Evolutionary conservation across 2,888 invertebrate species (phyloP).

Genomic region (Parnassius apollo): DNA sequence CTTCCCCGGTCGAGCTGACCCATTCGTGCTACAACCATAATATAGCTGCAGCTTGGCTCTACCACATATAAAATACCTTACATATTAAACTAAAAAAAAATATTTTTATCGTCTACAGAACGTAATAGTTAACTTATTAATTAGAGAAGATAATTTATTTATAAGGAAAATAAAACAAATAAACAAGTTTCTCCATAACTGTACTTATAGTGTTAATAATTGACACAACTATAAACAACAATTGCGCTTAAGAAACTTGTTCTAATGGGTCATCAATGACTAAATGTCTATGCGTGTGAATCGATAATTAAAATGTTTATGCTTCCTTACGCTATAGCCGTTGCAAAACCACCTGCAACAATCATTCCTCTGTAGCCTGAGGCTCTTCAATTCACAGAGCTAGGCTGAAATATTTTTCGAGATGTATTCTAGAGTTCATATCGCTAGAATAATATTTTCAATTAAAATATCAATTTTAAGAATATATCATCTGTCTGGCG

Average conservation of each 20-base stretch:
- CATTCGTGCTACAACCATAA: too few relatives aligned
- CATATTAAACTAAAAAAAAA: too few relatives aligned
- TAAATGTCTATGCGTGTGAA: constrained; percentile 1
- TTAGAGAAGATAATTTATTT: too few relatives aligned
- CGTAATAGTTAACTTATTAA: too few relatives aligned
- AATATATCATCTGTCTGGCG: too few relatives aligned
- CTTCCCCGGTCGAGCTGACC: too few relatives aligned
- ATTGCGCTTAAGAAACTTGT: constrained; percentile 4
- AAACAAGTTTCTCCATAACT: too few relatives aligned
- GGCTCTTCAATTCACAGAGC: constrained; percentile 9
- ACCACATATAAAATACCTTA: too few relatives aligned
- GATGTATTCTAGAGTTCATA: not conserved
- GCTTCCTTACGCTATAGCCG: not conserved
- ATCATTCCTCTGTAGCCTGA: constrained; percentile 2
- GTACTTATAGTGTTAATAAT: not conserved
- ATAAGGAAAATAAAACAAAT: too few relatives aligned
- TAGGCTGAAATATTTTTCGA: not conserved
- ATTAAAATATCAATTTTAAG: too few relatives aligned
- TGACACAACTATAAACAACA: constrained; percentile 8
- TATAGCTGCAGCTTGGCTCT: too few relatives aligned
- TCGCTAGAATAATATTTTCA: not conserved
- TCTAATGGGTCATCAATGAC: not conserved
- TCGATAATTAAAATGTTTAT: constrained; percentile 6
- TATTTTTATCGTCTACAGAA: too few relatives aligned
- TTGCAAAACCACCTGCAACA: constrained; percentile 3